These are phyloP conservation scores for Philaenus spumarius DNA, from an alignment of 1,140 invertebrate species.

Conservation along the genomic window DNA sequence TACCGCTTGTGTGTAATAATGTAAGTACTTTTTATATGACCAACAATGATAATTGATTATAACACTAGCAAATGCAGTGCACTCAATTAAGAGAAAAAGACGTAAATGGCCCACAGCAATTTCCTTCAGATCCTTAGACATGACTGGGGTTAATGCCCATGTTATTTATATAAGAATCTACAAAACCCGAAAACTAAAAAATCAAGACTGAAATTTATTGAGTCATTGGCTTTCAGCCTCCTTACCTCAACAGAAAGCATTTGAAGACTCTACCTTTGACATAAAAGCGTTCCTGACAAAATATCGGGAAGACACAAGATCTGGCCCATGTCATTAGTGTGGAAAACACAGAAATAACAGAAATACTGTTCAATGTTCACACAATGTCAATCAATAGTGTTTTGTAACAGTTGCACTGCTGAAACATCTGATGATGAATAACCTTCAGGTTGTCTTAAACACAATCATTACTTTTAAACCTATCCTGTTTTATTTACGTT, in stretches of 20 bases:
- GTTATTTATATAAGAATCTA: conserved; percentile 5
- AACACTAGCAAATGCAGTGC: conserved; percentile 34
- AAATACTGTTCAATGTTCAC: not conserved
- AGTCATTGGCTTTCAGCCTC: not conserved
- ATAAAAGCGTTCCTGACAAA: not conserved
- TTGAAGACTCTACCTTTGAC: conserved; percentile 2
- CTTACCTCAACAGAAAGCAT: not conserved
- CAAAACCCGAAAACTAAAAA: not conserved
- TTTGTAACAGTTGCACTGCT: not conserved
- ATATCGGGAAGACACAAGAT: not conserved
- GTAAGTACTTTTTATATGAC: conserved; percentile 14
- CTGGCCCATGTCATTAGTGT: conserved; percentile 1
- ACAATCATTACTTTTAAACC: too few relatives aligned
- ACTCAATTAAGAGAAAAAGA: conserved; percentile 24
- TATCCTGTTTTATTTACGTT: too few relatives aligned
- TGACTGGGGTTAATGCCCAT: conserved; percentile 25
- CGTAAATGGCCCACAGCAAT: conserved; percentile 32
- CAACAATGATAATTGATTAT: conserved; percentile 30
- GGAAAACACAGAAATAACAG: not conserved
- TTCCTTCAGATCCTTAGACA: conserved; percentile 31
- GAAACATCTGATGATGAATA: not conserved
- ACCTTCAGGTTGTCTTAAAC: not conserved
- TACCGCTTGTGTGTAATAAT: too few relatives aligned
- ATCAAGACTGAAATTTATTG: not conserved
- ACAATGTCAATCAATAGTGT: not conserved